phyloP scores from a whole-genome alignment of 2,113 vertebrate species.

The Aplodontia rufa region DNA sequence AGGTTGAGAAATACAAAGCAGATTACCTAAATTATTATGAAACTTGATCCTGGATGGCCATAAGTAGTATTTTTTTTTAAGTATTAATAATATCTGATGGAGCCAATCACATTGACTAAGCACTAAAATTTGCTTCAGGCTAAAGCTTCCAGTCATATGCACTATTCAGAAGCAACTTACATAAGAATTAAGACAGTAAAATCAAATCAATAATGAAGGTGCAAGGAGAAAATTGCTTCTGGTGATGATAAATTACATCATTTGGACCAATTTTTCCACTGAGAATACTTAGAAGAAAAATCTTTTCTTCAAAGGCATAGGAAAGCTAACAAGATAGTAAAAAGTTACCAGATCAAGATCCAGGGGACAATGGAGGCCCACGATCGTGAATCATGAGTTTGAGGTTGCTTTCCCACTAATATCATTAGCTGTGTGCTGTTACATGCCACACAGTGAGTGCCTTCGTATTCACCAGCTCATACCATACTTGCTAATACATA shows the following conservation, averaged over 20 bases:
- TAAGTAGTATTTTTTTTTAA: too few relatives aligned
- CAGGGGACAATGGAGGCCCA: background rate
- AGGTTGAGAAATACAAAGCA: background rate
- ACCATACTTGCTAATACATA: background rate
- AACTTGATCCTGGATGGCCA: background rate
- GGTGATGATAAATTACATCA: background rate
- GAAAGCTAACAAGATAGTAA: background rate
- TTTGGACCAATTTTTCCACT: background rate
- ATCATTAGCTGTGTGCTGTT: background rate
- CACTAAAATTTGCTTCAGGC: conserved; percentile 42
- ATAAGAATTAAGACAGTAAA: conserved; percentile 86
- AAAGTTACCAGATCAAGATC: background rate
- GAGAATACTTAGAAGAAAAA: background rate
- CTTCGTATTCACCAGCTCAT: background rate
- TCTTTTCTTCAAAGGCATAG: background rate
- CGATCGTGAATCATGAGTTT: background rate
- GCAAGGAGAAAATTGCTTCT: conserved; percentile 71
- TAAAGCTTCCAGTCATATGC: conserved; percentile 3
- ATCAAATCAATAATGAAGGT: conserved; percentile 83
- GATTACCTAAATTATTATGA: background rate
- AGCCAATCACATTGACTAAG: background rate
- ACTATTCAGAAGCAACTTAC: conserved; percentile 64
- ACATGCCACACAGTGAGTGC: background rate
- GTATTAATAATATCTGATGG: background rate
- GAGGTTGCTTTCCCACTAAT: background rate